Evolutionary conservation across 1,140 invertebrate genomes (phyloP), one percentile per base, ranked within the genome.

Genomic region (Caenorhabditis remanei): DNA sequence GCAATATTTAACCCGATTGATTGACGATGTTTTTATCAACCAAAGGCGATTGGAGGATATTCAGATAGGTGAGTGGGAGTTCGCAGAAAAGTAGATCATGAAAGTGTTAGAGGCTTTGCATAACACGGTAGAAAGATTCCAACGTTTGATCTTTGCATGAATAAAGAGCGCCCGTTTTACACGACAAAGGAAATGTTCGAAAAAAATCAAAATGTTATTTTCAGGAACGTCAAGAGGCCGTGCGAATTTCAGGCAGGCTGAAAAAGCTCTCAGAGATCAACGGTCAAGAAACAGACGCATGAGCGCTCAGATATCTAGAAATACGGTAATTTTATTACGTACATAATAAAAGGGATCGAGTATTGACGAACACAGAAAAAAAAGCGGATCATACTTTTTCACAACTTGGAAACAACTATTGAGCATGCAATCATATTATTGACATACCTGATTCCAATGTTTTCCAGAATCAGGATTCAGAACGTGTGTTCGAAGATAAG

Each of bases 1-100:
- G 46, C 71, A 79, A 53, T 79, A 79, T 50, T 79, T 79, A 79
- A 50, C 71, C 71, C 71, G 71, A 48, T 79, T 79, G 71, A 79
- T 79, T 79, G 71, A 79, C 53, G 71, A 79, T 50, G 71, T 79
- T 48, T 79, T 79, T 50, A 53, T 79, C 9, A 79, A 79, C 40
- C 71, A 79, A 79, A 79, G 71, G 24, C 13, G 71, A 79, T 79
- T 79, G 71, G 71, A 79, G 40, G 46, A 79, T 79, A 79, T 79
- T 53, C 43, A 79, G 71, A 79, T 79, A 24, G 46, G 71, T 79
- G 46, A 79, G 71, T 79, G 46, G 71, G 46, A 48, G 67, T 71
- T 71, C 56, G 14, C n/a, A 58, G n/a, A 58, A 58, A n/a, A n/a
- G 8, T 0, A 32, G 32, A 32, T 32, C 32, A 32, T 32, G 2